Conservation (phyloP, 2,797 vertebrate species). For the Siniperca obscura region DNA sequence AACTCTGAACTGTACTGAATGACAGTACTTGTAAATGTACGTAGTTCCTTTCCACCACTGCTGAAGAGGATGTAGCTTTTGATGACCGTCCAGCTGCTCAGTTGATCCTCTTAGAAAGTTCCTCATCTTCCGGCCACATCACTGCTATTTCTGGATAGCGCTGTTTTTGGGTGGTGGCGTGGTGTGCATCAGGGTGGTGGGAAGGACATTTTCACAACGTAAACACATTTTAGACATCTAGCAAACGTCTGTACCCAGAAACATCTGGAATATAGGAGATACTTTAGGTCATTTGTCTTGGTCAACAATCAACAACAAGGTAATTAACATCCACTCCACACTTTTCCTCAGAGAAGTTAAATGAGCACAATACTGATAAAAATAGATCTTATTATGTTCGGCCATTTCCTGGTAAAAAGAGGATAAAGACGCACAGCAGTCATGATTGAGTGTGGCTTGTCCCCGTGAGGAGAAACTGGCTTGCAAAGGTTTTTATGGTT, state of each 20-base stretch:
- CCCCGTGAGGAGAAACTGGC: background rate
- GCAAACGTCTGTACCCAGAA: background rate
- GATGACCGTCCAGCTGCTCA: background rate
- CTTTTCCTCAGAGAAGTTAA: background rate
- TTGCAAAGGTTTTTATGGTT: background rate
- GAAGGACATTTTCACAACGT: background rate
- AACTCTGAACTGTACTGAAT: too few relatives aligned
- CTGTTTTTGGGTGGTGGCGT: background rate
- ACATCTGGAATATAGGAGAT: background rate
- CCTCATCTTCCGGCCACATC: background rate
- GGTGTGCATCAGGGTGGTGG: background rate
- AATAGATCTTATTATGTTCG: background rate
- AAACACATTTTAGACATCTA: background rate
- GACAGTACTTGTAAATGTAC: too few relatives aligned
- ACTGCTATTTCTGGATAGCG: background rate
- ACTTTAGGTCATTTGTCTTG: background rate
- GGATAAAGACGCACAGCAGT: background rate
- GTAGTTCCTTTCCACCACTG: background rate
- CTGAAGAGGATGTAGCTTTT: too few relatives aligned
- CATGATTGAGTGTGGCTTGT: background rate
- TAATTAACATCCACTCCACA: background rate
- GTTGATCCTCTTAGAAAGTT: constrained; percentile 20
- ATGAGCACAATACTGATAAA: background rate
- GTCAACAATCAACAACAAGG: too few relatives aligned
- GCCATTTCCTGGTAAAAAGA: background rate